Evolutionary conservation across 2,113 vertebrate genomes (phyloP), one percentile per base, ranked within the genome.

Genomic region (Furnarius figulus): DNA sequence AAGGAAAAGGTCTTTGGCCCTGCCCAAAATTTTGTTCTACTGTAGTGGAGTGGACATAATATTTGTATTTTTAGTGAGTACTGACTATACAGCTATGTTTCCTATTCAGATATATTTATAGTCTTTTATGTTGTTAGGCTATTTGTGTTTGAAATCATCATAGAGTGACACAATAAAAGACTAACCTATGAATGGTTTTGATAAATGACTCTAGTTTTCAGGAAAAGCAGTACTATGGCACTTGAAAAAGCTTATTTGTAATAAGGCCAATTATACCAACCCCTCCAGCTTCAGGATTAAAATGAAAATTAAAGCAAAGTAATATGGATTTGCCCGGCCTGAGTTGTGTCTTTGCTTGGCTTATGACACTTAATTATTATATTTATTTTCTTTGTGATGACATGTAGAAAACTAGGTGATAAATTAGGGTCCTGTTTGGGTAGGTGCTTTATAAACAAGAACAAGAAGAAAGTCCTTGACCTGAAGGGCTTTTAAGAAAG

Each of bases 31-130:
- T 80, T 80, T 6, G n/a, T 47, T 93, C 16, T 58, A 13, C 25
- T 75, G 37, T 14, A 47, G 11, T 59, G 0, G 3, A 66, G 30
- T 67, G 39, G 49, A 66, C 44, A 66, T 0, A 0, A 14, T 72
- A 42, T 24, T 33, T 67, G 7, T 58, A 63, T 65, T 88, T 90
- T 89, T 68, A 73, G 49, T 6, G 83, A 68, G 55, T 73, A 59
- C 25, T 75, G 62, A 61, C 19, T 40, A 49, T 50, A 50, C 5
- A 73, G 11, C 4, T 15, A 22, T 46, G 24, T 50, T 72, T 71
- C n/a, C 27, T 83, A 44, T 85, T 61, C 23, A 47, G 14, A 19
- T 49, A 21, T 35, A 37, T 75, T 81, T 87, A 14, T 31, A 75
- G 46, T 11, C 7, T 79, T 81, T 58, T 59, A 50, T n/a, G n/a